Base-by-base conservation (phyloP, 2,888 invertebrate species). In the Allophyes oxyacanthae region DNA sequence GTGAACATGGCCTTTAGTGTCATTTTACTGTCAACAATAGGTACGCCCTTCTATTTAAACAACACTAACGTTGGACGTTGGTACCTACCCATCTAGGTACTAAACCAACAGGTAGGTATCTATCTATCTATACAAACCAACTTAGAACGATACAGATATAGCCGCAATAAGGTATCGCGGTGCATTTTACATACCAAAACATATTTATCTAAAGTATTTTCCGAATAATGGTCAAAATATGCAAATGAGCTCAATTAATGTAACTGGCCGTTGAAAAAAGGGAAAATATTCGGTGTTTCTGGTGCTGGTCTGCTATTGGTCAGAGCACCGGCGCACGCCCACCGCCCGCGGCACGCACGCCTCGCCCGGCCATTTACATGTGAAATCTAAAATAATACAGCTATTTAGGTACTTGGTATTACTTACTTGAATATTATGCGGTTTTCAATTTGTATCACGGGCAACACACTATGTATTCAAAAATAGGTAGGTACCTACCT, bases 271-370 rank as follows among this genome's bases (percentile, higher is more conserved):
- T 83, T 76, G 65, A 76, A 86, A 86, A 87, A 87, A 85, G 77
- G 71, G 71, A 81, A 82, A 87, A 87, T 83, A 83, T 84, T 84
- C 60, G 79, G 82, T 79, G 75, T 83, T 78, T 81, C 64, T 68
- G 78, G 70, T 69, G 57, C 73, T 64, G 71, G 74, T 48, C 72
- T 71, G 80, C 83, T 58, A 91, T 91, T 92, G 91, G 91, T 71
- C 82, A 79, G 64, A 41, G 38, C 45, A 55, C 34, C 69, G 72
- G 69, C 78, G 80, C 78, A 87, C 93, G 92, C 93, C 93, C 86
- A 86, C 85, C 82, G 91, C 91, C 91, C 75, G 86, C 77, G 88
- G 92, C 86, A 60, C 67, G 79, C 86, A 87, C 81, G 81, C 83
- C 82, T 83, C 78, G 68, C 69, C 74, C 77, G 65, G 66, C 77